A percentile compares a stretch with the other conserved stretches of the same genome.
Conservation (phyloP, 2,797 vertebrate genomes). For the Borostomias antarcticus region DNA sequence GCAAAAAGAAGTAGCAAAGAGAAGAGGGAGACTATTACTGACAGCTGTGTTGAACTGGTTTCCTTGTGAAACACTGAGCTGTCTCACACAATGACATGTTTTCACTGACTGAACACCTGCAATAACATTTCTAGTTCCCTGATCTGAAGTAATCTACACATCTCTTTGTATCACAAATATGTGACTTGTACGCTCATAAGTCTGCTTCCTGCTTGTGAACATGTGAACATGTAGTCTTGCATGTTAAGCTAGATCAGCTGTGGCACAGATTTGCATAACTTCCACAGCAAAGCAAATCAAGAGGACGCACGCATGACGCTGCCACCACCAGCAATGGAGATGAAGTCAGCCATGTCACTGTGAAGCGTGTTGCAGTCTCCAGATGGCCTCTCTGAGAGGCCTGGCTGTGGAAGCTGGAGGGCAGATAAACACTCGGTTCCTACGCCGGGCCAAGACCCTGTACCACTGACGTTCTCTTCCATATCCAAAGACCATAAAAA, state of each 20-base stretch:
- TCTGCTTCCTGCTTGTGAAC: too few species aligned
- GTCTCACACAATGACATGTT: not conserved
- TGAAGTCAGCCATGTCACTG: conserved; percentile 3
- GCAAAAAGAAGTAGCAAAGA: not conserved
- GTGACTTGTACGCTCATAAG: too few species aligned
- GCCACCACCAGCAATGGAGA: not conserved
- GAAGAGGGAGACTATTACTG: not conserved
- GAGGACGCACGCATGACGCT: not conserved
- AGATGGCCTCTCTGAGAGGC: conserved; percentile 3
- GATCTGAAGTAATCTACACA: not conserved
- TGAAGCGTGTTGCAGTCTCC: not conserved
- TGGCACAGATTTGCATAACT: not conserved
- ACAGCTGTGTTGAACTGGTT: not conserved
- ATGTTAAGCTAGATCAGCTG: too few species aligned
- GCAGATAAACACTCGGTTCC: conserved; percentile 29
- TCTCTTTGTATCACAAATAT: not conserved
- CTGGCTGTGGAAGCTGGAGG: conserved; percentile 36
- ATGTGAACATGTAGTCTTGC: too few species aligned
- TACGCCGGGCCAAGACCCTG: conserved; percentile 19
- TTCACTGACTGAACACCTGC: not conserved
- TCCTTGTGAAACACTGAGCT: not conserved
- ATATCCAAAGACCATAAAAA: conserved; percentile 56
- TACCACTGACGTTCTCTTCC: conserved; percentile 37
- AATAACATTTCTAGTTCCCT: not conserved
- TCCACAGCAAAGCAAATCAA: not conserved